These are phyloP conservation scores for Argopecten irradians DNA, from an alignment of 1,140 invertebrate species.

Conservation along the genomic window DNA sequence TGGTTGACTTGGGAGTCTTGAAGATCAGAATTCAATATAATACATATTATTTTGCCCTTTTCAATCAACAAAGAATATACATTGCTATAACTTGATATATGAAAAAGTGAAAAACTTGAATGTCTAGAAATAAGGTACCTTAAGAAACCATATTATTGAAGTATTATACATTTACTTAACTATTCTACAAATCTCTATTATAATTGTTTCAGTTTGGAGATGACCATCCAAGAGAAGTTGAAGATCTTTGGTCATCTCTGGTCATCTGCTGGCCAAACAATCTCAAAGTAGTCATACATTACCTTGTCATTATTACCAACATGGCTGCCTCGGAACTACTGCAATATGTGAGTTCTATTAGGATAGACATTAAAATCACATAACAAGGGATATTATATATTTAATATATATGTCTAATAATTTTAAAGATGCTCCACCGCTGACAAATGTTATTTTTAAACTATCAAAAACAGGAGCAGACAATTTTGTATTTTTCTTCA, in stretches of 20 bases:
- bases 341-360: conserved; percentile 84
- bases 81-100: background rate
- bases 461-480: too few relatives aligned
- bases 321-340: conserved; percentile 95
- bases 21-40: background rate
- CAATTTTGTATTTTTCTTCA: too few relatives aligned
- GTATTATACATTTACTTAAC: background rate
- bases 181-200: background rate
- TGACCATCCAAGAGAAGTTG: conserved; percentile 95
- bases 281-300: conserved; percentile 97
- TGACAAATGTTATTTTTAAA: too few relatives aligned
- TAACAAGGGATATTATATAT: too few relatives aligned
- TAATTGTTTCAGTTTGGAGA: conserved; percentile 89
- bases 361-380: too few relatives aligned
- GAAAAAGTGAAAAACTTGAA: background rate
- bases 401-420: too few relatives aligned
- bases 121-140: background rate
- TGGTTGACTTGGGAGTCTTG: too few relatives aligned
- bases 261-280: conserved; percentile 98
- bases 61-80: too few relatives aligned
- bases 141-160: too few relatives aligned
- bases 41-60: too few relatives aligned
- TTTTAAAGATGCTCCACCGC: too few relatives aligned
- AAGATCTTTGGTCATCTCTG: conserved; percentile 96
- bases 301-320: conserved; percentile 96